Percentiles rank a stretch among this genome's conserved stretches.
phyloP scores from a whole-genome alignment of 92 coral and sea anemone genomes.

The Porites divaricata region DNA sequence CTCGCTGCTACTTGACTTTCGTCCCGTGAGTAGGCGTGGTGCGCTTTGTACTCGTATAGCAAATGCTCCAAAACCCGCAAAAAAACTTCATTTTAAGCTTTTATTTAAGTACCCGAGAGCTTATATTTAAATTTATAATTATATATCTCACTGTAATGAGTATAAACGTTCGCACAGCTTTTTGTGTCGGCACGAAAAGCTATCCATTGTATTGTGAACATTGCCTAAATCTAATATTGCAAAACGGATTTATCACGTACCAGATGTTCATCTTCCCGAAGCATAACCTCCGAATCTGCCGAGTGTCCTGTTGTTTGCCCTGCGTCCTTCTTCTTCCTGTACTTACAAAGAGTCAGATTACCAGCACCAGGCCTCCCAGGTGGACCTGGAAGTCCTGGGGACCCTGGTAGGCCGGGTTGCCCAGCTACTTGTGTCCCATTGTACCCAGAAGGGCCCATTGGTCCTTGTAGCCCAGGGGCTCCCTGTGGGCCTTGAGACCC shows the following conservation, averaged over 20 bases:
- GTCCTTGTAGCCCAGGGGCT: conserved; percentile 27
- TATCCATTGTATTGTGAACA: too few relatives aligned
- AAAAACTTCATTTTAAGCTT: too few relatives aligned
- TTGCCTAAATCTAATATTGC: too few relatives aligned
- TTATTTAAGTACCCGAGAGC: too few relatives aligned
- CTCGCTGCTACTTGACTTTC: too few relatives aligned
- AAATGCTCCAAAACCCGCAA: too few relatives aligned
- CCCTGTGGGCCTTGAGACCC: conserved; percentile 47
- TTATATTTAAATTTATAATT: too few relatives aligned
- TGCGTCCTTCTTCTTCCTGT: conserved; percentile 35
- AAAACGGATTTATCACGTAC: background rate
- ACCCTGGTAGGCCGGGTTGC: conserved; percentile 39
- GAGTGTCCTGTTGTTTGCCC: conserved; percentile 62
- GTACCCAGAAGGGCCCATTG: conserved; percentile 44
- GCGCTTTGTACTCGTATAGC: too few relatives aligned
- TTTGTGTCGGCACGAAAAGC: too few relatives aligned
- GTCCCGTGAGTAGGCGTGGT: too few relatives aligned
- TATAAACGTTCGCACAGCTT: too few relatives aligned
- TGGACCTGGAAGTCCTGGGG: conserved; percentile 59
- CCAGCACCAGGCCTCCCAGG: conserved; percentile 64
- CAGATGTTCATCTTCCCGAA: conserved; percentile 38
- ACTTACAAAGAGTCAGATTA: conserved; percentile 63
- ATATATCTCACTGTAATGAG: too few relatives aligned
- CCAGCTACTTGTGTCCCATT: conserved; percentile 22
- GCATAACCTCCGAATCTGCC: conserved; percentile 36